Conservation (phyloP, 2,888 invertebrate species). For the Lymantria monacha region DNA sequence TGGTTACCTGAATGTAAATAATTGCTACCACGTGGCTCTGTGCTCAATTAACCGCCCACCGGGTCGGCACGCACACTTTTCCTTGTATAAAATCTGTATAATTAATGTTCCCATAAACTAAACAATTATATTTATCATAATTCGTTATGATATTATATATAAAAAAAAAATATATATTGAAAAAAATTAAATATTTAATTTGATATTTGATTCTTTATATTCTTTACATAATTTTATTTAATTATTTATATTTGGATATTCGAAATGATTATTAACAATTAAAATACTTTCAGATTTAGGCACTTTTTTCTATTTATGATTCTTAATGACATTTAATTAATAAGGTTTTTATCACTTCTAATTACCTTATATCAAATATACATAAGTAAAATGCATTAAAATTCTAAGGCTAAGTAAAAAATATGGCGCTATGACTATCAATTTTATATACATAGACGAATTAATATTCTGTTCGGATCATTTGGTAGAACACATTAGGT, state of each 20-base stretch:
- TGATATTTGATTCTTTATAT: neutral
- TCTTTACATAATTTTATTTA: neutral
- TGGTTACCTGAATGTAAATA: conserved; percentile 76
- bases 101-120: conserved; percentile 13
- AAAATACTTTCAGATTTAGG: neutral
- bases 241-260: neutral
- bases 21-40: conserved; percentile 74
- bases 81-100: conserved; percentile 52
- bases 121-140: neutral
- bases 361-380: no score
- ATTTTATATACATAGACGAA: conserved; percentile 35
- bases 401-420: conserved; percentile 23
- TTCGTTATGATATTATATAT: neutral
- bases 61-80: conserved; percentile 58
- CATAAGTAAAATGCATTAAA: no score
- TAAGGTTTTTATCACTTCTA: no score
- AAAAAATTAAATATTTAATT: neutral
- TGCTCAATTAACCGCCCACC: conserved; percentile 67
- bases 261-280: neutral
- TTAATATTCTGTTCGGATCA: conserved; percentile 71
- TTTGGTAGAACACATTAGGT: conserved; percentile 77
- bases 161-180: neutral
- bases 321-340: no score
- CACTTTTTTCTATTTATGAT: no score
- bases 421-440: conserved; percentile 12